phyloP scores from a whole-genome alignment of 2,113 vertebrate genomes.

The Sialia sialis region DNA sequence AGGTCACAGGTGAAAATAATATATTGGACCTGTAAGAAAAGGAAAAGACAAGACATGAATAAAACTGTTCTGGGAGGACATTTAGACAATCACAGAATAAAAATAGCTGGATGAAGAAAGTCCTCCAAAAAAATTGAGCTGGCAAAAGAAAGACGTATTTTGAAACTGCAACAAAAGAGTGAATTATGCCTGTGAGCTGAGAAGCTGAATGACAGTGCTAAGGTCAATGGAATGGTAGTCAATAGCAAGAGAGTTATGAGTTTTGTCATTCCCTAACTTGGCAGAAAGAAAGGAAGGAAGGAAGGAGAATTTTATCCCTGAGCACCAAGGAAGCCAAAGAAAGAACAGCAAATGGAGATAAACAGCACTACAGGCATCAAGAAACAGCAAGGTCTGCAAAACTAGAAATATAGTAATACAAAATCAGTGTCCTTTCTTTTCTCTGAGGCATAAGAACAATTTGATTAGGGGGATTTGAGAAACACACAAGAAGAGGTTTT shows the following conservation, averaged over 20 bases:
- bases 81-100: not conserved
- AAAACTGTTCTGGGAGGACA: not conserved
- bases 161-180: not conserved
- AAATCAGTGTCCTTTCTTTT: not conserved
- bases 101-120: not conserved
- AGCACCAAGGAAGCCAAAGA: not conserved
- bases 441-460: not conserved
- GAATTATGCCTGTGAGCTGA: not conserved
- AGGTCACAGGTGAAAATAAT: not conserved
- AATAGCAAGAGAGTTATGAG: not conserved
- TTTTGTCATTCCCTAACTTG: not conserved
- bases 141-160: not conserved
- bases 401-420: not conserved
- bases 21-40: not conserved
- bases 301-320: not conserved
- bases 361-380: not conserved
- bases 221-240: not conserved
- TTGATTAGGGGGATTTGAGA: not conserved
- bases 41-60: not conserved
- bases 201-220: not conserved
- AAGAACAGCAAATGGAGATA: not conserved
- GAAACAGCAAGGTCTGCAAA: not conserved
- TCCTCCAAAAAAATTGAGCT: not conserved
- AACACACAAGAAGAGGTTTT: not conserved
- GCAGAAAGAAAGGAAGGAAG: not conserved